Conservation (phyloP, 2,113 vertebrate genomes). For the Nerophis lumbriciformis region DNA sequence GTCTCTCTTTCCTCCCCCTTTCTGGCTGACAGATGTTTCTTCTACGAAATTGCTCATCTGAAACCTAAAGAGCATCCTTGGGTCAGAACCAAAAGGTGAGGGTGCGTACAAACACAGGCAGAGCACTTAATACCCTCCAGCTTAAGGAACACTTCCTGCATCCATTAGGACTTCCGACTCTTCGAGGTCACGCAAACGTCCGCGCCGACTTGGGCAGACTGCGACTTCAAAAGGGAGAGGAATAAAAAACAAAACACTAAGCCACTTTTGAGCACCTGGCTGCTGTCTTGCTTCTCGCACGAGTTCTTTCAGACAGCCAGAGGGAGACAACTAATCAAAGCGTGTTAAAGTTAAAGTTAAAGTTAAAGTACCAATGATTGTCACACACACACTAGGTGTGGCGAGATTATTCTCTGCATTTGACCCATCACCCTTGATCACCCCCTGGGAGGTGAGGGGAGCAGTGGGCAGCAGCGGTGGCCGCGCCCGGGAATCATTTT, state of each 20-base stretch:
- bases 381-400: too few relatives aligned
- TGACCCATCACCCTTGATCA: too few relatives aligned
- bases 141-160: slow-evolving; percentile 40
- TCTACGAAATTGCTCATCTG: slow-evolving; percentile 24
- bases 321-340: slow-evolving; percentile 28
- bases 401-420: too few relatives aligned
- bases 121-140: slow-evolving; percentile 52
- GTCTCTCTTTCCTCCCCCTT: slow-evolving; percentile 31
- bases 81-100: slow-evolving; percentile 46
- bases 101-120: slow-evolving; percentile 33
- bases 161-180: slow-evolving; percentile 57
- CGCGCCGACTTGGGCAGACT: slow-evolving; percentile 29
- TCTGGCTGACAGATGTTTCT: slow-evolving; percentile 30
- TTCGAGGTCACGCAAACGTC: slow-evolving; percentile 46
- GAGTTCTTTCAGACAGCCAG: slow-evolving; percentile 25
- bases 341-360: too few relatives aligned
- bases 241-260: slow-evolving; percentile 32
- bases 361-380: too few relatives aligned
- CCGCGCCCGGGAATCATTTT: too few relatives aligned
- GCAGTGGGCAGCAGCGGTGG: too few relatives aligned
- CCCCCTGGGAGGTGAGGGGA: too few relatives aligned
- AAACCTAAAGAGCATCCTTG: slow-evolving; percentile 46
- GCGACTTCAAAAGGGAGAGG: slow-evolving; percentile 36
- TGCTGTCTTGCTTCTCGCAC: slow-evolving; percentile 22
- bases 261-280: slow-evolving; percentile 22